Conservation (phyloP, 2,113 vertebrate species). For the Vanacampus margaritifer region DNA sequence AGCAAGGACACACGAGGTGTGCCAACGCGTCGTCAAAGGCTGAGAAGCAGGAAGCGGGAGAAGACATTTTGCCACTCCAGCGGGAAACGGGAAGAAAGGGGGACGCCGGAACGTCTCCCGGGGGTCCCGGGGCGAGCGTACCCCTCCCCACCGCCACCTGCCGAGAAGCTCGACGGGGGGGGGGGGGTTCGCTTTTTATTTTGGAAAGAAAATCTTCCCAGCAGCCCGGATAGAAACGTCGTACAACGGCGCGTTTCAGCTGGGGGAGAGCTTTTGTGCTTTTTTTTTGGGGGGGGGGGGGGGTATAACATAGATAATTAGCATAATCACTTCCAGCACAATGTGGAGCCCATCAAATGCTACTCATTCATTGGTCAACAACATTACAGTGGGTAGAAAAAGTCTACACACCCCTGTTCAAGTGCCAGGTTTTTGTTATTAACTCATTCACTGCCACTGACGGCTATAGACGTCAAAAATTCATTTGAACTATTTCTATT, state of each 20-base stretch:
- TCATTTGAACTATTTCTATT: no score
- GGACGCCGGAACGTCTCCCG: constrained; percentile 45
- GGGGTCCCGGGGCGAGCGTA: constrained; percentile 53
- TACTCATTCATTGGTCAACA: no score
- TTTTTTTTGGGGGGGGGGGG: not conserved
- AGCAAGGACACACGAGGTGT: not conserved
- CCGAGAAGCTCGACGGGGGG: constrained; percentile 39
- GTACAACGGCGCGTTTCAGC: constrained; percentile 16
- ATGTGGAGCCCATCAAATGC: no score
- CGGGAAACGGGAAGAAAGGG: constrained; percentile 14
- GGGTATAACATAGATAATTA: not conserved
- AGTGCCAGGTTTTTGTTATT: no score
- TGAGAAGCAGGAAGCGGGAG: not conserved
- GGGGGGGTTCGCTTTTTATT: constrained; percentile 52
- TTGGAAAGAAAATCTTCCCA: constrained; percentile 19
- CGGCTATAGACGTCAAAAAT: no score
- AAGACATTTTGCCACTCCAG: not conserved
- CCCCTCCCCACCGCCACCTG: constrained; percentile 37
- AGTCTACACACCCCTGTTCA: no score
- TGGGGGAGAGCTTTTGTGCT: constrained; percentile 43
- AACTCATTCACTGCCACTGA: no score
- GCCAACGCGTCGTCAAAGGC: constrained; percentile 14
- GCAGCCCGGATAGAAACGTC: not conserved
- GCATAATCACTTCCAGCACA: not conserved
- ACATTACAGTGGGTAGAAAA: no score